Conservation (phyloP, 2,113 vertebrate genomes). For the Aldabrachelys gigantea region DNA sequence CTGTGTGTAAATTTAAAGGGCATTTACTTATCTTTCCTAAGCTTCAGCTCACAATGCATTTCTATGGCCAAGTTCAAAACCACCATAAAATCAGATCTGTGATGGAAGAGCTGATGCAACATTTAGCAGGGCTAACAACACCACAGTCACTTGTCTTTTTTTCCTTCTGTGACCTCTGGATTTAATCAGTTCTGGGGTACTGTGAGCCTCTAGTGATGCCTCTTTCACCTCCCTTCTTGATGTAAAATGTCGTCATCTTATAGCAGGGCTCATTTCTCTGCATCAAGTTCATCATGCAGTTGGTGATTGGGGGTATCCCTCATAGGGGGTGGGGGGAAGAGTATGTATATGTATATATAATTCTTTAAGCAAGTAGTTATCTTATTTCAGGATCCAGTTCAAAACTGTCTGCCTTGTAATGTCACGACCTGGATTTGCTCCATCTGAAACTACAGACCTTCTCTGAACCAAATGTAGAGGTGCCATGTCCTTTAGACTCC, state of each 20-base stretch:
- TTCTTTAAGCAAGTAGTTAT: too few relatives aligned
- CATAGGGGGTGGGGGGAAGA: too few relatives aligned
- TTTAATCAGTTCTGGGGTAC: neutral
- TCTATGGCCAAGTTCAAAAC: neutral
- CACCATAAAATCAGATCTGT: neutral
- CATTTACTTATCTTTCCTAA: neutral
- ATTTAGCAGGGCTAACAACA: neutral
- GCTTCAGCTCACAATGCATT: neutral
- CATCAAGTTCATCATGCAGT: neutral
- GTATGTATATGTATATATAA: too few relatives aligned
- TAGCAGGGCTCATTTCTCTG: neutral
- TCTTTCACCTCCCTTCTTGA: neutral
- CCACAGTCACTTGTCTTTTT: neutral
- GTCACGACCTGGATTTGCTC: neutral
- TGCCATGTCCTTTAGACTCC: neutral
- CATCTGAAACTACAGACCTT: neutral
- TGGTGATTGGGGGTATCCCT: neutral
- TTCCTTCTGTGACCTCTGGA: neutral
- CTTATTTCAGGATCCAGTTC: neutral
- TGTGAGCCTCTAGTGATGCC: neutral
- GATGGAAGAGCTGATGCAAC: neutral
- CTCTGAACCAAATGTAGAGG: neutral
- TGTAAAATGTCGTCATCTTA: neutral
- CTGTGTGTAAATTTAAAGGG: neutral
- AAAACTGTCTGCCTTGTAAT: too few relatives aligned